Base-by-base conservation (phyloP, 2,797 vertebrate genomes). In the Hirundo rustica region DNA sequence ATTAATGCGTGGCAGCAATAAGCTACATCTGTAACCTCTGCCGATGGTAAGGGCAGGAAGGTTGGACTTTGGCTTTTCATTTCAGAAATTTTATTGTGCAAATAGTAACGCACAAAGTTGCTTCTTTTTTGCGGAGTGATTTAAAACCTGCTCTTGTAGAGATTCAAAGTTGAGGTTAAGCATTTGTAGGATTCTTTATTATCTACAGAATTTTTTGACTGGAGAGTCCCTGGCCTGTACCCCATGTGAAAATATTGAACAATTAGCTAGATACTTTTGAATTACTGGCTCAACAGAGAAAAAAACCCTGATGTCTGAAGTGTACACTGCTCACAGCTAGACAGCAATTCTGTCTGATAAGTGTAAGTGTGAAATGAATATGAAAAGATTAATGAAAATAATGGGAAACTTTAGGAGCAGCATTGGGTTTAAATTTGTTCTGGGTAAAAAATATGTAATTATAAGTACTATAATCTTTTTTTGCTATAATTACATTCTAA, bases 321-420 rank as follows among this genome's bases (percentile, higher is more conserved):
- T 23, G 17, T 85, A 23, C 5, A 19, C n/a, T 2, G 18, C 47
- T 88, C 18, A 72, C 58, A 89, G 89, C 54, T 67, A 87, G 87
- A 78, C 51, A 78, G 79, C 36, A 91, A 21, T 67, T 93, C 42
- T 54, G 11, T 68, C 4, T 80, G 81, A 44, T 86, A 89, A 89
- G 57, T 57, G 29, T 66, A 76, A 85, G 32, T 79, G 53, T 94
- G 77, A 92, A 92, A 90, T 62, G 30, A 94, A 80, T 87, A 79
- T 58, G 61, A 74, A 71, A 75, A 95, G 57, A 92, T 82, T 76
- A 85, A 88, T 83, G 54, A 84, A 83, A 91, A 72, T 58, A 78
- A 77, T 54, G 26, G 70, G 55, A 45, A 83, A 51, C 12, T 87
- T 88, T 89, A 73, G 60, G 74, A 89, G 77, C 25, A 72, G 54